phyloP scores from a whole-genome alignment of 2,113 vertebrate species.

The Hypanus sabinus region DNA sequence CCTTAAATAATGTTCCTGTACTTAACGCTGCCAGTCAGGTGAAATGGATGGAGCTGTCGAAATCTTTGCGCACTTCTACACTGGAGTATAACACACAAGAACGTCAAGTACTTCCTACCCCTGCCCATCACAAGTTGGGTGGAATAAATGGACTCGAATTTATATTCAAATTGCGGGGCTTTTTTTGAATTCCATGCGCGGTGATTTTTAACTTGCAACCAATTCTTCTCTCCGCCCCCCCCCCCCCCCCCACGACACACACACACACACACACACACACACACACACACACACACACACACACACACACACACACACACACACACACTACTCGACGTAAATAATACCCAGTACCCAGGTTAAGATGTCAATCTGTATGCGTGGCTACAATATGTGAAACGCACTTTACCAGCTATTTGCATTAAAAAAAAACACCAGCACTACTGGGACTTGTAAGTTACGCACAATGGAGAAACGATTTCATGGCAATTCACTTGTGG shows the following conservation, averaged over 20 bases:
- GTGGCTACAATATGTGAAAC: no score
- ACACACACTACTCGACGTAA: background rate
- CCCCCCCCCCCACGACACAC: no score
- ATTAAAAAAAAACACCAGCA: slow-evolving; percentile 17
- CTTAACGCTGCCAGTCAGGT: background rate
- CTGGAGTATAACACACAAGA: background rate
- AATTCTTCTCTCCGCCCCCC: no score
- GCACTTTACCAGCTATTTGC: background rate
- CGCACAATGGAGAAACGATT: background rate
- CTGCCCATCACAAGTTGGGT: background rate
- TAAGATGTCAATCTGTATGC: background rate
- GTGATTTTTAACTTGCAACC: background rate
- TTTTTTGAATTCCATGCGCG: background rate
- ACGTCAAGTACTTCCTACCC: background rate
- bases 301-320: no score
- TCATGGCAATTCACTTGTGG: background rate
- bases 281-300: background rate
- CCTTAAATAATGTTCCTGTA: background rate
- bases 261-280: no score
- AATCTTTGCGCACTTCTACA: background rate
- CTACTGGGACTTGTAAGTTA: background rate
- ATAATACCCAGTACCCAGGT: background rate
- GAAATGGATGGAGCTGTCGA: no score
- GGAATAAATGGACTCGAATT: background rate
- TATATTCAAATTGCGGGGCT: no score